Base-by-base conservation (phyloP, 2,797 vertebrate species). In the Masticophis lateralis region DNA sequence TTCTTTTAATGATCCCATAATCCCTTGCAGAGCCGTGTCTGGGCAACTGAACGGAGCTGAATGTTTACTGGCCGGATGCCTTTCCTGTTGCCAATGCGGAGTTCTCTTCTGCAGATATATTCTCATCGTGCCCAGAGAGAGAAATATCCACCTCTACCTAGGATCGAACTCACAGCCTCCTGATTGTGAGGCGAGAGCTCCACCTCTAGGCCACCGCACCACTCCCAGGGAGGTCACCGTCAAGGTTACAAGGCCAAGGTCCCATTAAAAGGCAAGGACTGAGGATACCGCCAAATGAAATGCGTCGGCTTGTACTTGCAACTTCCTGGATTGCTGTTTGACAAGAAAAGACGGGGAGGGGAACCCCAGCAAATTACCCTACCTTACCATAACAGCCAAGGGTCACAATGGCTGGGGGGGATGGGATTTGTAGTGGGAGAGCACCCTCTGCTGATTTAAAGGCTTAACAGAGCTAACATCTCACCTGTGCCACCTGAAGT, bases 401-500 rank as follows among this genome's bases (percentile, higher is more conserved):
- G 11, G 74, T 83, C 74, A 83, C 1, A 1, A 22, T 25, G 20
- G 74, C 74, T 47, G 9, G 37, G 9, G 20, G 1, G 1, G 37
- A 25, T 25, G 37, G 74, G 10, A 83, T 22, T 12, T 83, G 37
- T 47, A 83, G 37, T 83, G 14, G n/a, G n/a, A 74, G n/a, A 37
- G 14, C n/a, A 37, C 66, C n/a, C 66, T 8, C n/a, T 18, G n/a
- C n/a, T 47, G 37, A 22, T 43, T 79, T 47, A 79, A 79, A 83
- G 37, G 20, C 37, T 47, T 83, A 83, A 83, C 4, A 83, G 43
- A 0, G 4, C 0, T 25, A 8, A n/a, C 18, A 12, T 90, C 97
- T 97, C 94, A 97, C 97, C 97, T 97, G 95, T 93, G 88, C 93
- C 95, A 20, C 59, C 55, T 43, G 94, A 90, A 0, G 95, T 95